Percentiles rank a stretch among this genome's conserved stretches.
These are phyloP conservation scores for Brachionichthys hirsutus DNA, from an alignment of 2,113 vertebrate species.

Conservation along the genomic window DNA sequence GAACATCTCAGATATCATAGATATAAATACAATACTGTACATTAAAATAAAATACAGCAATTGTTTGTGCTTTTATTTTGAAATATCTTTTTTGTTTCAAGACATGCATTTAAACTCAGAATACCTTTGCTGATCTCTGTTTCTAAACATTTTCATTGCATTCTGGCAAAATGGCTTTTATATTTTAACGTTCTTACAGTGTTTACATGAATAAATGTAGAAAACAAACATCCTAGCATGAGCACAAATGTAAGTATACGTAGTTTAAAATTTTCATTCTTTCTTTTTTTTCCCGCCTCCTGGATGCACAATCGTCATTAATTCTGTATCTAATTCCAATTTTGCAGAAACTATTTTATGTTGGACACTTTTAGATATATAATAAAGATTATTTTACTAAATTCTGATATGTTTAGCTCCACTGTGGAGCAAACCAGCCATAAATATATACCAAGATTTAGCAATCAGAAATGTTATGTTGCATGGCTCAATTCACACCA, in stretches of 20 bases:
- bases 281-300: no score
- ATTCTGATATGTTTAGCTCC: no score
- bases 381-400: no score
- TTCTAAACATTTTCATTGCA: neutral
- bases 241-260: no score
- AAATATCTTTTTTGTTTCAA: neutral
- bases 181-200: neutral
- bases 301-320: no score
- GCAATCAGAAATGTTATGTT: conserved; percentile 1
- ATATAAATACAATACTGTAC: neutral
- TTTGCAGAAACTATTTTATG: no score
- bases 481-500: neutral
- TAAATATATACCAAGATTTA: conserved; percentile 6
- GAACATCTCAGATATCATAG: neutral
- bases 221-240: neutral
- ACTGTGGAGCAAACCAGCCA: neutral
- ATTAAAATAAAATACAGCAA: no score
- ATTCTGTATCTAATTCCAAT: no score
- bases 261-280: no score
- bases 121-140: neutral
- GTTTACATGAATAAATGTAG: neutral
- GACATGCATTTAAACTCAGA: no score
- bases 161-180: no score
- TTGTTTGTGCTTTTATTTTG: neutral
- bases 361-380: no score